phyloP scores from a whole-genome alignment of 92 coral and sea anemone species.

The Palythoa grandiflora region DNA sequence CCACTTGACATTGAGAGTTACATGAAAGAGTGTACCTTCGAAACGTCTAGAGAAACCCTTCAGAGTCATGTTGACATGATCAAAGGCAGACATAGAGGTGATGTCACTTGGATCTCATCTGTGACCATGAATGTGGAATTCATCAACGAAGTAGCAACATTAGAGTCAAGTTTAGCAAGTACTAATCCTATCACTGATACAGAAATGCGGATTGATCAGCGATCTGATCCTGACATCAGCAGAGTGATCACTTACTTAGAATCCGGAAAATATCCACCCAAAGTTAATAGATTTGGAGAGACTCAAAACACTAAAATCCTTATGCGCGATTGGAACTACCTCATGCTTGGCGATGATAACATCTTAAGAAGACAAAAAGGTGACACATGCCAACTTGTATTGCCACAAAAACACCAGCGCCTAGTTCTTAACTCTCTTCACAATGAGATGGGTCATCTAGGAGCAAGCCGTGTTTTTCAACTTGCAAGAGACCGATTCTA shows the following conservation, averaged over 20 bases:
- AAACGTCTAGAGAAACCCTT: conserved; percentile 23
- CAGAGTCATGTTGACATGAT: conserved; percentile 27
- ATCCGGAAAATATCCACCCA: background rate
- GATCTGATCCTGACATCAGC: conserved; percentile 23
- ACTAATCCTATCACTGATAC: background rate
- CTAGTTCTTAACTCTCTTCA: conserved; percentile 52
- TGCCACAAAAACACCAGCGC: conserved; percentile 42
- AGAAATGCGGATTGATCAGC: conserved; percentile 24
- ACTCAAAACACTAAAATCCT: conserved; percentile 38
- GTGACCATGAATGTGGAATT: conserved; percentile 23
- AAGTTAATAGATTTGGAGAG: conserved; percentile 8
- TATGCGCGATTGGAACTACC: conserved; percentile 39
- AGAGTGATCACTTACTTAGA: conserved; percentile 38
- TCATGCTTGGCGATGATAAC: conserved; percentile 29
- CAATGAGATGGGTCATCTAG: conserved; percentile 56
- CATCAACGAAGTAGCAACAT: conserved; percentile 4
- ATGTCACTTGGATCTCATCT: conserved; percentile 33
- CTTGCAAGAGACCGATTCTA: conserved; percentile 46
- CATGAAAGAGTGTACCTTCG: conserved; percentile 26
- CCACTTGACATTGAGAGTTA: conserved; percentile 21
- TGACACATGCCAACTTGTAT: conserved; percentile 37
- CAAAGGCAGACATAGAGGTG: conserved; percentile 16
- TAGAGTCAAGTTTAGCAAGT: background rate
- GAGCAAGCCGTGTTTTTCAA: conserved; percentile 49
- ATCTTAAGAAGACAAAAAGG: conserved; percentile 36